Conservation (phyloP, 2,888 invertebrate genomes). For the Xestia ashworthii region DNA sequence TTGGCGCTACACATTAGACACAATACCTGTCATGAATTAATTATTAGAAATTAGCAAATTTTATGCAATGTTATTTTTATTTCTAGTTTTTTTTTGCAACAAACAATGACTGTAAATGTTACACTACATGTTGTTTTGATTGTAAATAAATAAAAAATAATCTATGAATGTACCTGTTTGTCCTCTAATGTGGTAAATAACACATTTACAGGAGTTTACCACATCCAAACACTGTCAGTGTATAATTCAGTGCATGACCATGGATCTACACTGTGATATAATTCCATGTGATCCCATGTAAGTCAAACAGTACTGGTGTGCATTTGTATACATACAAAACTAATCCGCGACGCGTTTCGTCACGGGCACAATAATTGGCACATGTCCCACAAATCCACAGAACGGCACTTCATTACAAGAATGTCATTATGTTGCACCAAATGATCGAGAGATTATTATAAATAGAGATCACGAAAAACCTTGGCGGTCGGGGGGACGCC, state of each 20-base stretch:
- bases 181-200: constrained; percentile 52
- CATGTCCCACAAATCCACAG: constrained; percentile 88
- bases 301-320: constrained; percentile 74
- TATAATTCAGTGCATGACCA: constrained; percentile 35
- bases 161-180: constrained; percentile 58
- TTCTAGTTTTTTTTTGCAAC: constrained; percentile 33
- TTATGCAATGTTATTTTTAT: constrained; percentile 42
- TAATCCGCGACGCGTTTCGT: constrained; percentile 81
- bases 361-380: constrained; percentile 88
- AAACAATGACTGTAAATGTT: neutral
- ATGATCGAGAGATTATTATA: constrained; percentile 88
- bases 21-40: constrained; percentile 61
- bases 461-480: constrained; percentile 88
- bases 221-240: constrained; percentile 40
- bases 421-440: constrained; percentile 89
- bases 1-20: constrained; percentile 54
- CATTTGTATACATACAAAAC: constrained; percentile 86
- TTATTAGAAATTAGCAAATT: constrained; percentile 48
- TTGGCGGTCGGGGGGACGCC: constrained; percentile 82
- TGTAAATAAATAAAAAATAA: constrained; percentile 44
- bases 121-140: constrained; percentile 36
- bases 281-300: constrained; percentile 70
- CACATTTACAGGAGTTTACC: constrained; percentile 53
- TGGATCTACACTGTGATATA: constrained; percentile 43
- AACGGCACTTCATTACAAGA: constrained; percentile 89